Percentiles rank a stretch among this genome's conserved stretches.
These are phyloP conservation scores for Xanthorhoe spadicearia DNA, from an alignment of 2,888 invertebrate genomes.

Conservation along the genomic window DNA sequence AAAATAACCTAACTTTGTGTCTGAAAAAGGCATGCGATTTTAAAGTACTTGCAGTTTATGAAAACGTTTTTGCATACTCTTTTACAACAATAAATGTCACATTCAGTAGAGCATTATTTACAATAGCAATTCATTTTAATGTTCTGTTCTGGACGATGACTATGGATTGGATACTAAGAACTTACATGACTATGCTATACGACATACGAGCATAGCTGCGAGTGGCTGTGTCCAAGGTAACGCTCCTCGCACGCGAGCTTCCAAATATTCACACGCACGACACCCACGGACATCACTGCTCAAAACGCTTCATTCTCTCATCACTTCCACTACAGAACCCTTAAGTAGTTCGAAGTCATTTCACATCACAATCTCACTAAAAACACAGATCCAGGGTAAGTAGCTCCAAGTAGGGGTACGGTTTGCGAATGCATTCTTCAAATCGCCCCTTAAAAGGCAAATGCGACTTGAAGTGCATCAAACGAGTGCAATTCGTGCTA, in stretches of 20 bases:
- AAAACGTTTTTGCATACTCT: background rate
- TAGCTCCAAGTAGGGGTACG: constrained; percentile 7
- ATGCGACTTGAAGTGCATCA: constrained; percentile 80
- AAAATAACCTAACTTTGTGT: no score
- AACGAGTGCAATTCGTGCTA: constrained; percentile 83
- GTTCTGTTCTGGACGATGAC: constrained; percentile 14
- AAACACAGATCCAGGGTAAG: constrained; percentile 14
- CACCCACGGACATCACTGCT: constrained; percentile 39
- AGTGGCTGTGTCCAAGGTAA: constrained; percentile 24
- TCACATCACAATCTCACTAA: constrained; percentile 28
- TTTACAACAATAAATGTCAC: constrained; percentile 25
- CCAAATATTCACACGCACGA: constrained; percentile 43
- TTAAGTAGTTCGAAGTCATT: constrained; percentile 14
- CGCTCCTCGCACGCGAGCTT: constrained; percentile 32
- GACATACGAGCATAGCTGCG: constrained; percentile 10
- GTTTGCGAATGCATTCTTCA: constrained; percentile 56
- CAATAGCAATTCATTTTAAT: constrained; percentile 27
- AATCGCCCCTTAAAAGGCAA: constrained; percentile 60
- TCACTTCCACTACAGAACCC: constrained; percentile 32
- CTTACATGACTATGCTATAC: constrained; percentile 28
- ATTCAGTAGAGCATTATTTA: constrained; percentile 27
- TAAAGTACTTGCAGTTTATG: background rate
- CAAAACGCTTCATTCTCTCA: constrained; percentile 33
- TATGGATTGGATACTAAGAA: constrained; percentile 19
- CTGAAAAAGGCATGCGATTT: background rate